phyloP scores from a whole-genome alignment of 2,113 vertebrate genomes.

The Sinocyclocheilus anshuiensis region DNA sequence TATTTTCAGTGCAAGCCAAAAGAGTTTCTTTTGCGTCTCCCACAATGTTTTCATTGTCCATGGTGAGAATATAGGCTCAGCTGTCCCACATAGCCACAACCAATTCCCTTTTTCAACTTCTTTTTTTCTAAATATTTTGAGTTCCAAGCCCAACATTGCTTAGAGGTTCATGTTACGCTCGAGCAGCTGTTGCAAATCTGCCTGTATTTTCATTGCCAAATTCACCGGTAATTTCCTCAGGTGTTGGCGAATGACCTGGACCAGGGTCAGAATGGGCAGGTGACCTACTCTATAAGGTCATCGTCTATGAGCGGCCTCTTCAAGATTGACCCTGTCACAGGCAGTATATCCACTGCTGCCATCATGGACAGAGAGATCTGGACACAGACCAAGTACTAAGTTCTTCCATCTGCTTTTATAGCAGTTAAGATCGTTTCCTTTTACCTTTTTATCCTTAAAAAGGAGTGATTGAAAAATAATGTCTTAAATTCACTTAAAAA shows the following conservation, averaged over 20 bases:
- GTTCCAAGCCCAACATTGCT: slow-evolving; percentile 64
- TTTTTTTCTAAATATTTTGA: slow-evolving; percentile 22
- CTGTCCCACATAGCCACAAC: slow-evolving; percentile 51
- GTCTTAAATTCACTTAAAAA: background rate
- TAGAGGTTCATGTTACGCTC: slow-evolving; percentile 60
- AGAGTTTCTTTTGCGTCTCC: slow-evolving; percentile 39
- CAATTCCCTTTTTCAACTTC: slow-evolving; percentile 43
- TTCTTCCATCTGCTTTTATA: background rate
- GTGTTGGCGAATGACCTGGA: slow-evolving; percentile 91
- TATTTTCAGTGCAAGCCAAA: slow-evolving; percentile 42
- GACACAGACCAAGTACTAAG: slow-evolving; percentile 87
- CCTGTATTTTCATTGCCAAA: slow-evolving; percentile 63
- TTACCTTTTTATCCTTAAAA: background rate
- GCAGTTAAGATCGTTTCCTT: background rate
- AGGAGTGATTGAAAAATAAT: background rate
- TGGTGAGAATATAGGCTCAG: slow-evolving; percentile 55
- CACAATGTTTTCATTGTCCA: slow-evolving; percentile 54
- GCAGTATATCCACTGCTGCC: slow-evolving; percentile 88
- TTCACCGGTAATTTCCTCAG: slow-evolving; percentile 71
- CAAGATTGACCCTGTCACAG: slow-evolving; percentile 85
- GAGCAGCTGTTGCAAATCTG: slow-evolving; percentile 62
- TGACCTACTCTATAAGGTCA: slow-evolving; percentile 89
- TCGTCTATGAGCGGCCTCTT: slow-evolving; percentile 86
- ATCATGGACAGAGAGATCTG: slow-evolving; percentile 98
- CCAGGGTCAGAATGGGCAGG: slow-evolving; percentile 90